Conservation (phyloP, 2,888 invertebrate genomes). For the Xestia c-nigrum region DNA sequence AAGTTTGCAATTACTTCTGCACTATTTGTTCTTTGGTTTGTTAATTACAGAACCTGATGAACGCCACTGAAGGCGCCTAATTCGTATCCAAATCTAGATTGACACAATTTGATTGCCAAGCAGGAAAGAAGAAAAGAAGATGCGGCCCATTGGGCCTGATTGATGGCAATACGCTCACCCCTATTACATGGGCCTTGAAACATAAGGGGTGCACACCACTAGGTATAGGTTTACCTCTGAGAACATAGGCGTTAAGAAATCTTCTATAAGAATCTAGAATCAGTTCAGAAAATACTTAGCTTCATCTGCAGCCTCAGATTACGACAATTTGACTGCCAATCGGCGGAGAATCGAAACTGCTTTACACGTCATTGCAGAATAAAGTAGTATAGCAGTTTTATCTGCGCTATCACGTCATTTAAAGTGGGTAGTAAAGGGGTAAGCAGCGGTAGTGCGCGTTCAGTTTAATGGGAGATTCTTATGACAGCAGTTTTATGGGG, state of each 20-base stretch:
- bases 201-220: not conserved
- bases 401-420: slow-evolving; percentile 55
- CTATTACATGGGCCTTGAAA: not conserved
- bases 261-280: not conserved
- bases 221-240: not conserved
- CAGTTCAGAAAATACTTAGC: not conserved
- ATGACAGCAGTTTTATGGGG: slow-evolving; percentile 45
- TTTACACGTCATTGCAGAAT: slow-evolving; percentile 21
- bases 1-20: not conserved
- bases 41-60: not conserved
- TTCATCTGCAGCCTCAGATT: not conserved
- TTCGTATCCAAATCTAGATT: not conserved
- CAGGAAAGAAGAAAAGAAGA: not conserved
- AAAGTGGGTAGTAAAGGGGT: slow-evolving; percentile 59
- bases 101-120: not conserved
- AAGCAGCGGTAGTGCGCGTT: slow-evolving; percentile 34
- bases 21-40: not conserved
- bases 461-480: slow-evolving; percentile 48
- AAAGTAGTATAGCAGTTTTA: slow-evolving; percentile 49
- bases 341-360: slow-evolving; percentile 36
- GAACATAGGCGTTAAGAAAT: not conserved
- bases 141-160: not conserved
- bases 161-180: not conserved
- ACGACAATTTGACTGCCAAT: slow-evolving; percentile 27
- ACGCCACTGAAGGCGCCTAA: not conserved